Evolutionary conservation across 37 sponge, comb jelly and placozoan genomes (phyloP), one percentile per base, ranked within the genome.

Genomic region (Agelas oroides): DNA sequence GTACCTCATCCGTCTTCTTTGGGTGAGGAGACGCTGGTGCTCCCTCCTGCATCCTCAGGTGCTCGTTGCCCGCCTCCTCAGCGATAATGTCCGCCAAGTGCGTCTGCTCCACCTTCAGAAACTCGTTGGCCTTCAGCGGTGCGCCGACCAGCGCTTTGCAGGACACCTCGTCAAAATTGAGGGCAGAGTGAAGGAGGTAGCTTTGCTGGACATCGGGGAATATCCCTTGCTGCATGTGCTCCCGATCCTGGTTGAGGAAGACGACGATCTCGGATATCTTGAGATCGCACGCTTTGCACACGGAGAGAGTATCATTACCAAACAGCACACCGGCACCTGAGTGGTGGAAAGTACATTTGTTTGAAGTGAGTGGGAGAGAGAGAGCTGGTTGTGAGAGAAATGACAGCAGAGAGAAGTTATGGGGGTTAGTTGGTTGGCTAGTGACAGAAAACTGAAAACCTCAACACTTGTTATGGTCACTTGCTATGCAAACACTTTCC

Each of bases 81-180:
- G 84, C 88, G 19, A 94, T 76, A 24, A 94, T 62, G 58, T 94
- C 95, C 23, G 91, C 91, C 82, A 94, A 53, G 25, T 68, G 59
- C 20, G 95, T 94, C 62, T 87, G 88, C 76, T 94, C 95, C 19
- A 94, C 16, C 71, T 91, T 90, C 65, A 94, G 65, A 46, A 91
- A 88, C 61, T 94, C 95, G 63, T 76, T 81, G 23, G 61, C 41
- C 25, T 36, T 82, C 70, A 94, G 65, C 1, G 82, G 79, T 5
- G 75, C 87, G 0, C 95, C 95, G 6, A 94, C 32, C 0, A 94
- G 76, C 34, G 86, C 91, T 37, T 74, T 87, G 14, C 83, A 55
- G 24, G 87, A 54, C 27, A 69, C 87, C 33, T 87, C 86, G 30
- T 94, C 95, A 31, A 85, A 76, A 24, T 27, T 65, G 31, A 94